Conservation (phyloP, 2,797 vertebrate genomes). For the Tokudaia muenninki region DNA sequence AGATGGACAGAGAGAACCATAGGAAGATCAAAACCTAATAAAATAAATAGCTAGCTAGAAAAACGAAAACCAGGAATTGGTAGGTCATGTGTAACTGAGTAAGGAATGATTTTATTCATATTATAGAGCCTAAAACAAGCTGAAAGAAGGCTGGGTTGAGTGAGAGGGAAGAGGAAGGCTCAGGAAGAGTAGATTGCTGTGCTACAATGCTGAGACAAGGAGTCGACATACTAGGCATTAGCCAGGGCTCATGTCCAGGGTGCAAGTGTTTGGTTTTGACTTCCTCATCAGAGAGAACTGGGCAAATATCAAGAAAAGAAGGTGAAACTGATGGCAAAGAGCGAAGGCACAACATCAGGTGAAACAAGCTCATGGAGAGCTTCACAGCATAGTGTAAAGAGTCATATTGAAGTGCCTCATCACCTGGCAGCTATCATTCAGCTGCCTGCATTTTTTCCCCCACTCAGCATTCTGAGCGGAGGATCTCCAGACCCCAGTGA, state of each 20-base stretch:
- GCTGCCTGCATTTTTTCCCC: too few species aligned
- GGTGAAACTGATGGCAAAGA: background rate
- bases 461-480: too few species aligned
- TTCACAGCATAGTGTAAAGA: background rate
- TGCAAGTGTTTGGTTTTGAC: background rate
- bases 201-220: background rate
- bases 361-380: background rate
- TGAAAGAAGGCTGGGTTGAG: background rate
- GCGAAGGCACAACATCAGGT: background rate
- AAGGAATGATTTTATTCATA: background rate
- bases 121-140: background rate
- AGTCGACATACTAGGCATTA: background rate
- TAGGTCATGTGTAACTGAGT: background rate
- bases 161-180: background rate
- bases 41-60: background rate
- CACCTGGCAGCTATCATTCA: too few species aligned
- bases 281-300: background rate
- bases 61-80: background rate
- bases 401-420: too few species aligned
- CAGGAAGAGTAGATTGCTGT: fast-evolving
- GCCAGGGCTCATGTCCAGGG: background rate
- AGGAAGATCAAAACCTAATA: background rate
- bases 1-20: background rate
- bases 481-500: too few species aligned
- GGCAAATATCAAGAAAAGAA: background rate